Percentiles rank a stretch among this genome's conserved stretches.
These are phyloP conservation scores for Melanotus villosus DNA, from an alignment of 2,888 invertebrate species.

Conservation along the genomic window DNA sequence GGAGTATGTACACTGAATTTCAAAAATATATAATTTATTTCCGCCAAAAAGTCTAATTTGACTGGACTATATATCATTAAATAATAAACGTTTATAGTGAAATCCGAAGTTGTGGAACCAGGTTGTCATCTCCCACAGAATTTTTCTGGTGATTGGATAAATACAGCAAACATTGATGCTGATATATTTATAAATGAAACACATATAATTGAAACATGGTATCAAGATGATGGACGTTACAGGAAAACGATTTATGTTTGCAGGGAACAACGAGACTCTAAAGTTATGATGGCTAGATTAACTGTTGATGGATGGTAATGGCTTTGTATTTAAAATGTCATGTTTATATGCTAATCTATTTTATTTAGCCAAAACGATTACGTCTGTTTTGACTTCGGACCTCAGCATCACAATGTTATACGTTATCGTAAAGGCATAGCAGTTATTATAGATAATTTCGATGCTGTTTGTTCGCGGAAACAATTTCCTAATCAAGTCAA, in stretches of 20 bases:
- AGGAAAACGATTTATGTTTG: constrained; percentile 94
- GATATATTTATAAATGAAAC: constrained; percentile 95
- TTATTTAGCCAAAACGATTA: constrained; percentile 96
- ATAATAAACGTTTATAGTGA: constrained; percentile 65
- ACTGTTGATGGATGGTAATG: constrained; percentile 93
- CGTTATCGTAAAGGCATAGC: constrained; percentile 90
- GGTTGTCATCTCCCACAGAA: constrained; percentile 95
- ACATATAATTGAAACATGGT: constrained; percentile 95
- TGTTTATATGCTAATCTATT: too few species aligned
- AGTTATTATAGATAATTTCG: constrained; percentile 91
- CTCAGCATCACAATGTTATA: constrained; percentile 95
- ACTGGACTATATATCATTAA: too few species aligned
- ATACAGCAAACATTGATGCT: constrained; percentile 97
- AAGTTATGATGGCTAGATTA: constrained; percentile 96
- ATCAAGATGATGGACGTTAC: constrained; percentile 92
- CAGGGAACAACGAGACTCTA: constrained; percentile 89
- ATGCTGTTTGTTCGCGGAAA: constrained; percentile 95
- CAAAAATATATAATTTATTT: too few species aligned
- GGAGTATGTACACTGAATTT: too few species aligned
- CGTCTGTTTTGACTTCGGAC: constrained; percentile 96
- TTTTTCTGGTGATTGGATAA: constrained; percentile 96
- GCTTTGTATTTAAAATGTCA: not conserved
- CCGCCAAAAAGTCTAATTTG: too few species aligned
- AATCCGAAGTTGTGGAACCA: constrained; percentile 91
- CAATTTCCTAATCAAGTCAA: constrained; percentile 87